phyloP scores from a whole-genome alignment of 1,140 invertebrate species.

The Drosophila kikkawai region DNA sequence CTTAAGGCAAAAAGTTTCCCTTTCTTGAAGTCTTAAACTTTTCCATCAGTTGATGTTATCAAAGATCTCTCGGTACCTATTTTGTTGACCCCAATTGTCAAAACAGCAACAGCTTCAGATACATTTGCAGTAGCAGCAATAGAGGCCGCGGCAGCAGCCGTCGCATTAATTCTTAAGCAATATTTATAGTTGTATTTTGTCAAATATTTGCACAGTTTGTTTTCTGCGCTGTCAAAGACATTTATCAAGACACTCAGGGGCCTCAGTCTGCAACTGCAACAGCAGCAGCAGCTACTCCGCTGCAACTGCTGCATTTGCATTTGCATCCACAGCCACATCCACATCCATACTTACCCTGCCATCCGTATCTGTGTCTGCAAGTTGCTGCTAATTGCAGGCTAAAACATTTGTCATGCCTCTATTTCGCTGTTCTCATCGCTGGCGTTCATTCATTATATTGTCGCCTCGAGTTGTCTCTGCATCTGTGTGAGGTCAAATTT shows the following conservation, averaged over 20 bases:
- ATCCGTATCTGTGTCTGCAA: constrained; percentile 24
- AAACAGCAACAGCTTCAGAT: constrained; percentile 32
- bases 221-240: constrained; percentile 75
- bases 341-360: neutral
- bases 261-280: constrained; percentile 26
- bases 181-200: constrained; percentile 84
- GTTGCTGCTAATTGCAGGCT: constrained; percentile 71
- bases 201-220: constrained; percentile 84
- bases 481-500: constrained; percentile 78
- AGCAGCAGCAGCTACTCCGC: neutral
- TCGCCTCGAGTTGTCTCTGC: constrained; percentile 60
- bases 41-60: neutral
- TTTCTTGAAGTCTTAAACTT: too few relatives aligned
- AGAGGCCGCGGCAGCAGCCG: constrained; percentile 30
- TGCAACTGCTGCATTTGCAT: constrained; percentile 28
- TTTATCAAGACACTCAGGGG: constrained; percentile 71
- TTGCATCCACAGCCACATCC: neutral
- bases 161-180: constrained; percentile 81
- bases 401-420: constrained; percentile 72
- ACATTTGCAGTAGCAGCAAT: constrained; percentile 12
- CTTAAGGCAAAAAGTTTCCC: neutral
- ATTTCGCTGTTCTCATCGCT: constrained; percentile 56
- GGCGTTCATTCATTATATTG: constrained; percentile 80
- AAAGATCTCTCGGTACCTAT: neutral
- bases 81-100: neutral